phyloP scores from a whole-genome alignment of 1,140 invertebrate species.

The Eumaeus atala region DNA sequence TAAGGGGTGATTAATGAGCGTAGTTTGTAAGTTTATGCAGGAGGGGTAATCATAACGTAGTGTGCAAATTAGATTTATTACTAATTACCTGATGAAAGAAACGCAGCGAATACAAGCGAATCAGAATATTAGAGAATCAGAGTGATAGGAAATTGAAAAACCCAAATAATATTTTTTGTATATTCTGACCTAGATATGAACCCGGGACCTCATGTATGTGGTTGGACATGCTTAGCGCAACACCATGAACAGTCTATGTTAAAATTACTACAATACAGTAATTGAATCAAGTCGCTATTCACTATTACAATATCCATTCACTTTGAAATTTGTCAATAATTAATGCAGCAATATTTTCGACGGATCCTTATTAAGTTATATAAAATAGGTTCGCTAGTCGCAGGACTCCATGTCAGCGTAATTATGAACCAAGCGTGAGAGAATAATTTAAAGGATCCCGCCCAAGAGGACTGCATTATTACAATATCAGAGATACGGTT shows the following conservation, averaged over 20 bases:
- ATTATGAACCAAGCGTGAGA: conserved; percentile 58
- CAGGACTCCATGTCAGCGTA: conserved; percentile 50
- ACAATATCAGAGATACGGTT: conserved; percentile 67
- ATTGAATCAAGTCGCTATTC: too few species aligned
- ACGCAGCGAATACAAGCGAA: neutral
- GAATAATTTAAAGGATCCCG: conserved; percentile 70
- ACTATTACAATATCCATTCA: too few species aligned
- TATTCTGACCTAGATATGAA: too few species aligned
- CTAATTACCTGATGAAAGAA: neutral
- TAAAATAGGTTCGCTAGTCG: conserved; percentile 40
- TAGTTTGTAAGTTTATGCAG: conserved; percentile 16
- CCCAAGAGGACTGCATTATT: conserved; percentile 69
- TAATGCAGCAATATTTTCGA: neutral
- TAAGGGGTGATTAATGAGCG: conserved; percentile 16
- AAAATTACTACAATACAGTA: too few species aligned
- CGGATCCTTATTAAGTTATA: conserved; percentile 24
- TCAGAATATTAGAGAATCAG: too few species aligned
- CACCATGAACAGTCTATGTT: too few species aligned
- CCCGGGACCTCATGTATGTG: too few species aligned
- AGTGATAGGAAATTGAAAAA: too few species aligned
- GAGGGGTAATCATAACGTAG: conserved; percentile 10
- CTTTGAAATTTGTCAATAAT: too few species aligned
- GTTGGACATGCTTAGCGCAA: too few species aligned
- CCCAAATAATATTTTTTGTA: too few species aligned
- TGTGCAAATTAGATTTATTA: conserved; percentile 9